Base-by-base conservation (phyloP, 2,797 vertebrate genomes). In the Dermochelys coriacea region DNA sequence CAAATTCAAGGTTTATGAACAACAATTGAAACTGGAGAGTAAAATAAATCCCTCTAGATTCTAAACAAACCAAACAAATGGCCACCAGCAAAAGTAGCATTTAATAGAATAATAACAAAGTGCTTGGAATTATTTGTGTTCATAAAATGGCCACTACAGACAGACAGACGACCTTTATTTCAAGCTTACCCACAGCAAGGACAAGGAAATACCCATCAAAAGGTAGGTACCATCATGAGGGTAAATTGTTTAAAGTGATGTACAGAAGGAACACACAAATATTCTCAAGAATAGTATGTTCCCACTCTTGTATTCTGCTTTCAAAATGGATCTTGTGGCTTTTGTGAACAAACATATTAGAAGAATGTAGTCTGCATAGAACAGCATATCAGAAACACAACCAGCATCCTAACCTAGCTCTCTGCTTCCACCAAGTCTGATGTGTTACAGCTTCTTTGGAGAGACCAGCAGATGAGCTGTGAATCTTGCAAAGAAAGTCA, bases 61-160 rank as follows among this genome's bases (percentile, higher is more conserved):
- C 23, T 15, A 27, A 75, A 37, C 21, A 54, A 19, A 16, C 34
- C 34, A 16, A 29, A 61, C 41, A 47, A 47, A 75, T 45, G 25
- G 12, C 41, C 41, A 75, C 2, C 25, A 75, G 45, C 41, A 84
- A 47, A 82, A 91, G 21, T 29, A 87, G 55, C 81, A 80, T 91
- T 87, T 91, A 34, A 95, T 0, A 2, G 23, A 31, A 86, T 37
- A 59, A 82, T 83, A 54, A 84, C 81, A 75, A 77, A 93, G 49
- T 82, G 85, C 84, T 91, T 94, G 81, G 75, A 49, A 80, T 96
- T 96, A 92, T 47, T 80, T 95, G 31, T 47, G 52, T 27, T 47
- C 41, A 74, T 94, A 92, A 90, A 94, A 94, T 37, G 15, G 6
- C 49, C 75, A 83, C 8, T 6, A 91, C 85, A 86, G 80, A 64